Conservation (phyloP, 2,888 invertebrate genomes). For the Thecocarcelia acutangulata region DNA sequence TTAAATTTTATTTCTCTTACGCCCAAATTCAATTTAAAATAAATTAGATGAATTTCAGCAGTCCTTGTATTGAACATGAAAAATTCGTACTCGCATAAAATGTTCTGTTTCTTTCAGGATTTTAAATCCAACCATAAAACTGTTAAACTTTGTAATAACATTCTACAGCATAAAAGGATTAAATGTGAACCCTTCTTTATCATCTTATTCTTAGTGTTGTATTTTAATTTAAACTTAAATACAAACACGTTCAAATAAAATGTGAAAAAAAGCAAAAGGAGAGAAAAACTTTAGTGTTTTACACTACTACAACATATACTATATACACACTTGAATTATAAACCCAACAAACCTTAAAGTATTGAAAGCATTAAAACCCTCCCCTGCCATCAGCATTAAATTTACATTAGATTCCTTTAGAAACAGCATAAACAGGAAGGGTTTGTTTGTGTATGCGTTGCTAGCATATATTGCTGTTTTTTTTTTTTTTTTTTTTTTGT, state of each 20-base stretch:
- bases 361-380: conserved; percentile 14
- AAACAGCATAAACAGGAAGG: conserved; percentile 51
- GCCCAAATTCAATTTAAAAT: conserved; percentile 50
- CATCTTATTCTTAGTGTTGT: conserved; percentile 24
- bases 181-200: conserved; percentile 53
- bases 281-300: conserved; percentile 30
- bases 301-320: neutral
- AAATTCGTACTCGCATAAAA: neutral
- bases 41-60: conserved; percentile 35
- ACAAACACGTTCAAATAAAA: conserved; percentile 34
- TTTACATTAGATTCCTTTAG: conserved; percentile 64
- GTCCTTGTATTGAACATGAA: neutral
- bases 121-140: conserved; percentile 62
- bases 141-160: conserved; percentile 60
- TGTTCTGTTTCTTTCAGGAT: conserved; percentile 10
- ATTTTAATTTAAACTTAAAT: conserved; percentile 20
- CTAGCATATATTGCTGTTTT: neutral
- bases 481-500: conserved; percentile 20
- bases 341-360: conserved; percentile 50
- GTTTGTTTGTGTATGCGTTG: conserved; percentile 2
- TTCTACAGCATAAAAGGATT: conserved; percentile 54
- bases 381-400: conserved; percentile 54
- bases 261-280: neutral
- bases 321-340: conserved; percentile 45
- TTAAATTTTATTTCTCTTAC: conserved; percentile 45